Evolutionary conservation across 1,140 invertebrate genomes (phyloP).

Genomic region (Penaeus vannamei): DNA sequence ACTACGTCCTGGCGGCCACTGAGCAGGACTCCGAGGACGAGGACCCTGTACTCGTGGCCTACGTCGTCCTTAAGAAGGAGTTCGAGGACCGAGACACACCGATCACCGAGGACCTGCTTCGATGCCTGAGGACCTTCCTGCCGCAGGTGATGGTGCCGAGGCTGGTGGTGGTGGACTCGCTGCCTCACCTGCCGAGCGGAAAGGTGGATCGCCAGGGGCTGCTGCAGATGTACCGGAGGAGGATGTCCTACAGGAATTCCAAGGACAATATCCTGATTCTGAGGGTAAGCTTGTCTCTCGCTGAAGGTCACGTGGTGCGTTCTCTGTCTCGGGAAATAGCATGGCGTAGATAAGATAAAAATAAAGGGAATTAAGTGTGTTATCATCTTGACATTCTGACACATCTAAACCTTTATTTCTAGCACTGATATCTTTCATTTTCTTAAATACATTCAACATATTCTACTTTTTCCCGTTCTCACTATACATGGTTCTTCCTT

Average conservation of each 20-base stretch:
- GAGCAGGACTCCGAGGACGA: constrained; percentile 51
- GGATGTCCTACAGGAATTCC: constrained; percentile 41
- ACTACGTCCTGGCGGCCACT: constrained; percentile 42
- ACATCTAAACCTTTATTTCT: too few relatives aligned
- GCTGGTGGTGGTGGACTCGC: constrained; percentile 47
- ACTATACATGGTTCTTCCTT: too few relatives aligned
- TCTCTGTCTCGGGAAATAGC: too few relatives aligned
- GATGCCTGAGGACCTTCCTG: constrained; percentile 49
- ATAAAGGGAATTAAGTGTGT: too few relatives aligned
- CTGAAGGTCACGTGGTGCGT: too few relatives aligned
- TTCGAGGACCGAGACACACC: constrained; percentile 43
- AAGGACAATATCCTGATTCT: constrained; percentile 45
- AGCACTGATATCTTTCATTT: too few relatives aligned
- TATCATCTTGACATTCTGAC: too few relatives aligned
- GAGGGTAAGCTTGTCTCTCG: constrained; percentile 25
- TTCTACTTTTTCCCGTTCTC: too few relatives aligned
- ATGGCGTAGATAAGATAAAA: too few relatives aligned
- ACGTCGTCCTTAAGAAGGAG: constrained; percentile 42
- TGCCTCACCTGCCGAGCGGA: constrained; percentile 52
- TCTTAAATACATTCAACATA: too few relatives aligned
- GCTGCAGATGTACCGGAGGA: constrained; percentile 31
- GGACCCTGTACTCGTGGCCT: constrained; percentile 48
- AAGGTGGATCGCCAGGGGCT: constrained; percentile 54
- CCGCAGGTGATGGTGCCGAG: constrained; percentile 36
- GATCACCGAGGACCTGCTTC: constrained; percentile 40